Base-by-base conservation (phyloP, 1,140 invertebrate species). In the Heliconius eleuchia region DNA sequence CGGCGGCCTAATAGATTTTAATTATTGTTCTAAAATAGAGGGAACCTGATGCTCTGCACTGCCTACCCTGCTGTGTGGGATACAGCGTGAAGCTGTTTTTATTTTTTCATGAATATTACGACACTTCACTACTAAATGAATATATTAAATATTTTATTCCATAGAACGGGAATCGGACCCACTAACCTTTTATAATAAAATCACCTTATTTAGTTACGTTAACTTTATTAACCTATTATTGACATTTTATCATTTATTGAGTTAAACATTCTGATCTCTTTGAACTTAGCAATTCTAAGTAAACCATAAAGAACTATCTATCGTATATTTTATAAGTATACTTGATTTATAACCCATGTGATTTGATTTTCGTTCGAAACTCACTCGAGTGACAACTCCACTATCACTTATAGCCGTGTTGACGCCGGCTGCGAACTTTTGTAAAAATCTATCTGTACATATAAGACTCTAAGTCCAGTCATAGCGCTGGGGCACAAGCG, bases 301-400 rank as follows among this genome's bases (percentile, higher is more conserved):
- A 66, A 66, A 30, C 11, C 23, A 66, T 66, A 66, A 30, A 66
- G 4, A 66, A 66, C 60, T 66, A 2, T 30, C 1, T 2, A 23
- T 66, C 60, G n/a, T 66, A 66, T 66, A 66, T 66, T 66, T 66
- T 66, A 66, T 30, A 66, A 66, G 60, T 5, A 16, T 9, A 66
- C 23, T 66, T 66, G 60, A 66, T 66, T 66, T 66, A 66, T 66
- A 66, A 34, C 23, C 57, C 57, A 27, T n/a, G 11, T 66, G 23
- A 66, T 66, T 66, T 30, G 60, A 66, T 66, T 66, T 66, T 66
- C 60, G 60, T 30, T 23, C 11, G 60, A 66, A 30, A 30, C 60
- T 66, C 60, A 66, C 60, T 66, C 60, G 23, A 27, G 60, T 66
- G 60, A 30, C 60, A 66, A 66, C 0, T 66, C 27, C 1, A 5